These are phyloP conservation scores for Hestina assimilis DNA, from an alignment of 1,140 invertebrate genomes.

Conservation along the genomic window DNA sequence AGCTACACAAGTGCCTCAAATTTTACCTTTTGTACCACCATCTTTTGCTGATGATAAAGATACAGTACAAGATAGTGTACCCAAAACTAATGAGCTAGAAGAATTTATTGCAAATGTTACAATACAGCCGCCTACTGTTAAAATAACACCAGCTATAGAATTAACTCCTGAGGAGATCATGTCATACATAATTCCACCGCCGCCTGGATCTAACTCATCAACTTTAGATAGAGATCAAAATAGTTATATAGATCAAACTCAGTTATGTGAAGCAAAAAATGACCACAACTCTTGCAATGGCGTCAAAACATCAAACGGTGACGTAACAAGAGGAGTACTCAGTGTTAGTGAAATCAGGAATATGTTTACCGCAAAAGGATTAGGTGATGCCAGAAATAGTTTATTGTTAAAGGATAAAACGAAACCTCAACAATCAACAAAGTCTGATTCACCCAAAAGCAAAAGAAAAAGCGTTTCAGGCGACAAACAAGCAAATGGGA, in stretches of 20 bases:
- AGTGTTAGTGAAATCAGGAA: constrained; percentile 77
- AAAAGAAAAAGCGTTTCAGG: constrained; percentile 67
- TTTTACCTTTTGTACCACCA: constrained; percentile 83
- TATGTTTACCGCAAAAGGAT: constrained; percentile 73
- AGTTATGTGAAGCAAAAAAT: constrained; percentile 43
- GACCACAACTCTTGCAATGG: constrained; percentile 38
- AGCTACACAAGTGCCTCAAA: constrained; percentile 79
- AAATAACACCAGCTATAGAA: constrained; percentile 83
- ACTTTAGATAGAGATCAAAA: constrained; percentile 63
- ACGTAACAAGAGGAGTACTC: constrained; percentile 71
- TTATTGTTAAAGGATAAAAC: constrained; percentile 73
- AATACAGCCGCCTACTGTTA: constrained; percentile 87
- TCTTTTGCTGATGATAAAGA: constrained; percentile 83
- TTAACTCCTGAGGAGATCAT: constrained; percentile 88
- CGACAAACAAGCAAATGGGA: constrained; percentile 66
- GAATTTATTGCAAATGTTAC: constrained; percentile 90
- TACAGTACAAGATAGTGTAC: constrained; percentile 37
- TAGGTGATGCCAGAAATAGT: constrained; percentile 76
- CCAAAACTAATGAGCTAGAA: constrained; percentile 80
- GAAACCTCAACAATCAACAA: constrained; percentile 50
- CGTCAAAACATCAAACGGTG: constrained; percentile 59
- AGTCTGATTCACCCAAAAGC: constrained; percentile 69
- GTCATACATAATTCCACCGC: constrained; percentile 89
- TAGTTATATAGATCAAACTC: constrained; percentile 63
- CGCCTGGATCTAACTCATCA: constrained; percentile 79